phyloP scores from a whole-genome alignment of 2,113 vertebrate genomes.

The Dascyllus trimaculatus region DNA sequence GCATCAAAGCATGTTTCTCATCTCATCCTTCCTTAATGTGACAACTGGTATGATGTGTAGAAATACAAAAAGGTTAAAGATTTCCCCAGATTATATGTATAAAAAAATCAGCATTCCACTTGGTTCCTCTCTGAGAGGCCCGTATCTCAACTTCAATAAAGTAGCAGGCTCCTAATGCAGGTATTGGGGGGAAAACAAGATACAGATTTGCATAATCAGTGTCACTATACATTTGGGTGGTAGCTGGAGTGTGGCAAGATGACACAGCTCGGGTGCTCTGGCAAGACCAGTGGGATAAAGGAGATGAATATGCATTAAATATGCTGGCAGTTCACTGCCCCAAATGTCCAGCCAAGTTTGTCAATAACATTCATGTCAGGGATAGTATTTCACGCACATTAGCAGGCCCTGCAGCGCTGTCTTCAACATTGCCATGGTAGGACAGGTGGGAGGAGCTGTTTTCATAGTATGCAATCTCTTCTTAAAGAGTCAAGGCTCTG shows the following conservation, averaged over 20 bases:
- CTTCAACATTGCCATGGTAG: slow-evolving; percentile 51
- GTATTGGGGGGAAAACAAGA: slow-evolving; percentile 83
- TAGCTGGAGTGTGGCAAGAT: slow-evolving; percentile 84
- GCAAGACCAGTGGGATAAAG: slow-evolving; percentile 80
- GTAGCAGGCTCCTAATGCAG: slow-evolving; percentile 81
- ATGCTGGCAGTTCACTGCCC: slow-evolving; percentile 79
- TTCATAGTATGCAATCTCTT: slow-evolving; percentile 29
- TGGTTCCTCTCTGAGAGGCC: slow-evolving; percentile 58
- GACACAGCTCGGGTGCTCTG: slow-evolving; percentile 80
- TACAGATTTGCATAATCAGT: slow-evolving; percentile 90
- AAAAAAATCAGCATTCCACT: slow-evolving; percentile 58
- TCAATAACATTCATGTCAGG: slow-evolving; percentile 84
- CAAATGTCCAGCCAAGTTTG: slow-evolving; percentile 86
- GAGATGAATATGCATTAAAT: slow-evolving; percentile 85
- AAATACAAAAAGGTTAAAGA: slow-evolving; percentile 75
- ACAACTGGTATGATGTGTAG: slow-evolving; percentile 75
- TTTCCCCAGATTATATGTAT: slow-evolving; percentile 79
- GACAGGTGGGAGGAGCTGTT: slow-evolving; percentile 69
- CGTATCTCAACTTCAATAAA: slow-evolving; percentile 84
- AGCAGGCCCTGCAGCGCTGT: slow-evolving; percentile 64
- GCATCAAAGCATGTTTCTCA: slow-evolving; percentile 78
- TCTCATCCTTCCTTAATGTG: slow-evolving; percentile 76
- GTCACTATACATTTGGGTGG: slow-evolving; percentile 88
- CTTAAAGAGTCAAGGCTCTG: slow-evolving; percentile 44
- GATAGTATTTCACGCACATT: slow-evolving; percentile 81